Evolutionary conservation across 2,797 vertebrate species (phyloP), one percentile per base, ranked within the genome.

Genomic region (Cirrhinus mrigala): DNA sequence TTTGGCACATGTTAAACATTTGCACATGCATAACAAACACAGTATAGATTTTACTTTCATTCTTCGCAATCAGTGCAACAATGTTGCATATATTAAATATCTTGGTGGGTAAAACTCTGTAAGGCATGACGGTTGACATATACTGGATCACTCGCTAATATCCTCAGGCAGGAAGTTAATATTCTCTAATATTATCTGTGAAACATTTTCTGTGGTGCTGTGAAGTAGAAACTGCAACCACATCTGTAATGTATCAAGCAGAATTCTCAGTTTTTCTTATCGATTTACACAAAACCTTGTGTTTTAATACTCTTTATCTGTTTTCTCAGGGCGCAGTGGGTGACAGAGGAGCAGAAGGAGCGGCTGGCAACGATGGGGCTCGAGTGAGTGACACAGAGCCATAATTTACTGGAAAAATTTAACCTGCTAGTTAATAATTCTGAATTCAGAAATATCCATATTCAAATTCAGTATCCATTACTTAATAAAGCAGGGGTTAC

Each of bases 311-410:
- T 50, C 62, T 62, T 12, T 86, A 24, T 73, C 37, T 76, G 56
- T 85, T 62, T 58, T 87, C 37, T 81, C 83, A 99, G 98, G 98
- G 98, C 0, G 94, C 96, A 0, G 12, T 94, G 8, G 98, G 98
- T 86, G 97, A 96, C 27, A 96, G 95, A 74, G 98, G 98, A 83
- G 87, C 91, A 1, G 98, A 99, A 94, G 98, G 98, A 48, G 98
- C 96, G 64, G 95, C 97, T 82, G 98, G 98, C 75, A 96, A 96
- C 0, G 98, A 99, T 2, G 98, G 98, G 5, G 95, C 96, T 16
- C 95, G 98, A 91, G 98, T 99, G 92, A 97, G 98, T 96, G 6
- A 89, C n/a, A 10, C 64, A 15, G 3, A 54, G 50, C 5, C 18
- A 52, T 40, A 24, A 33, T 60, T 70, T 48, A 69, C 29, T 24